Percentiles rank a stretch among this genome's conserved stretches.
Conservation (phyloP, 2,113 vertebrate species). For the Sterna hirundo region DNA sequence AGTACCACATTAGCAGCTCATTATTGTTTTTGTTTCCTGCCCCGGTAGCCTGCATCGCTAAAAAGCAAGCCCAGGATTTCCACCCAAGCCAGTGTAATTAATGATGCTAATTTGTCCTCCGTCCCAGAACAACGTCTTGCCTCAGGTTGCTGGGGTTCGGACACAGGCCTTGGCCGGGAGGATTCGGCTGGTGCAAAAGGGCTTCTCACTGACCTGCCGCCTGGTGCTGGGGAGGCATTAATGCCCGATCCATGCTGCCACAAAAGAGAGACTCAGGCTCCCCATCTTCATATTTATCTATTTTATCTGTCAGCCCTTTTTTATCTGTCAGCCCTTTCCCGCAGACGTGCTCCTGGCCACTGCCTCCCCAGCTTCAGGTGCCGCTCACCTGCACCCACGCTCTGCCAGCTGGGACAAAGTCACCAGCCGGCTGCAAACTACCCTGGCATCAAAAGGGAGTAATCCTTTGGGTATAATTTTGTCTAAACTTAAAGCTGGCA, state of each 20-base stretch:
- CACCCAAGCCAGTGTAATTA: neutral
- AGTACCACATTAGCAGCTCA: neutral
- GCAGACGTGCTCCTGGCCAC: neutral
- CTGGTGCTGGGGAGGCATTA: neutral
- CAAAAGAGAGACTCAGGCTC: neutral
- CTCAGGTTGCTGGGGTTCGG: fast-evolving
- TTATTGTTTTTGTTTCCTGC: neutral
- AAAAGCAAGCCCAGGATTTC: neutral
- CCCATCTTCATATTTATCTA: fast-evolving
- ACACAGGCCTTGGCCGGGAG: fast-evolving
- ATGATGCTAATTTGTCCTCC: neutral
- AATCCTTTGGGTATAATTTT: neutral
- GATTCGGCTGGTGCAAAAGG: fast-evolving
- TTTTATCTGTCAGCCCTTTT: neutral
- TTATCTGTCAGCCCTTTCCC: neutral
- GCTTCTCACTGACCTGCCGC: fast-evolving
- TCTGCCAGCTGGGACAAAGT: neutral
- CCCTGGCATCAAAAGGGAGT: neutral
- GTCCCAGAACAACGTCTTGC: fast-evolving
- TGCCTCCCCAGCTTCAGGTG: neutral
- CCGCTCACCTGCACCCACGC: fast-evolving
- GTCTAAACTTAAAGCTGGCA: neutral
- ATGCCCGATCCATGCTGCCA: fast-evolving
- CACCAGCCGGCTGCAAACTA: neutral
- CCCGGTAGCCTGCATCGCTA: neutral